A percentile compares a stretch with the other conserved stretches of the same genome.
These are phyloP conservation scores for Porites lobata DNA, from an alignment of 92 coral and sea anemone species.

Conservation along the genomic window DNA sequence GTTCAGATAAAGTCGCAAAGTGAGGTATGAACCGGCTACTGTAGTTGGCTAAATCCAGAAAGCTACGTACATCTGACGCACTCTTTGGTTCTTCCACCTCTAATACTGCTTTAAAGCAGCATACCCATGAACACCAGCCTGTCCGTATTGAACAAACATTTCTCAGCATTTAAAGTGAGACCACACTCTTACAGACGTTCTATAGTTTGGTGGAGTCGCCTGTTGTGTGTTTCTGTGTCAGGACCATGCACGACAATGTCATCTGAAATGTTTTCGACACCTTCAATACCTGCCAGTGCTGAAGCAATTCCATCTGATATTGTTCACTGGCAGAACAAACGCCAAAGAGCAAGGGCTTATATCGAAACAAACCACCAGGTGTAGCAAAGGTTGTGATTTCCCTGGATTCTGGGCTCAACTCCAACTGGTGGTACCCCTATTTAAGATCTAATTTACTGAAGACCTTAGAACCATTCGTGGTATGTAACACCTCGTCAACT, in stretches of 20 bases:
- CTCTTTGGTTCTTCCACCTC: conserved; percentile 68
- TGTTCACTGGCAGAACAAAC: conserved; percentile 64
- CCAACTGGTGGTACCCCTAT: conserved; percentile 47
- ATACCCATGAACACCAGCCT: conserved; percentile 70
- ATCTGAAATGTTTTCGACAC: conserved; percentile 74
- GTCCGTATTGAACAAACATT: conserved; percentile 66
- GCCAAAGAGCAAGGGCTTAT: conserved; percentile 56
- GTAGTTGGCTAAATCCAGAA: conserved; percentile 7
- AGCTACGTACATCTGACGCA: conserved; percentile 39
- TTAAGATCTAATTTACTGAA: conserved; percentile 45
- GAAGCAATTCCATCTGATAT: conserved; percentile 69
- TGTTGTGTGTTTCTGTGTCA: conserved; percentile 58
- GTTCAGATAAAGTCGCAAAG: conserved; percentile 70
- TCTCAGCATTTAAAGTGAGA: conserved; percentile 64
- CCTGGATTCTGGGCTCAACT: conserved; percentile 42
- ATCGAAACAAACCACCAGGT: conserved; percentile 32
- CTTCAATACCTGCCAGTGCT: conserved; percentile 56
- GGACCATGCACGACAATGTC: conserved; percentile 73
- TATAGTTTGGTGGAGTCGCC: conserved; percentile 53
- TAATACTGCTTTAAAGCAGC: conserved; percentile 64
- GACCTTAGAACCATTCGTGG: conserved; percentile 39
- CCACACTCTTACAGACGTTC: conserved; percentile 52
- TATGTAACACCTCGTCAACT: conserved; percentile 48
- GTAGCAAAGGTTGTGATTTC: conserved; percentile 48
- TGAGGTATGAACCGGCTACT: conserved; percentile 68